These are phyloP conservation scores for Riparia riparia DNA, from an alignment of 2,113 vertebrate genomes.

Conservation along the genomic window DNA sequence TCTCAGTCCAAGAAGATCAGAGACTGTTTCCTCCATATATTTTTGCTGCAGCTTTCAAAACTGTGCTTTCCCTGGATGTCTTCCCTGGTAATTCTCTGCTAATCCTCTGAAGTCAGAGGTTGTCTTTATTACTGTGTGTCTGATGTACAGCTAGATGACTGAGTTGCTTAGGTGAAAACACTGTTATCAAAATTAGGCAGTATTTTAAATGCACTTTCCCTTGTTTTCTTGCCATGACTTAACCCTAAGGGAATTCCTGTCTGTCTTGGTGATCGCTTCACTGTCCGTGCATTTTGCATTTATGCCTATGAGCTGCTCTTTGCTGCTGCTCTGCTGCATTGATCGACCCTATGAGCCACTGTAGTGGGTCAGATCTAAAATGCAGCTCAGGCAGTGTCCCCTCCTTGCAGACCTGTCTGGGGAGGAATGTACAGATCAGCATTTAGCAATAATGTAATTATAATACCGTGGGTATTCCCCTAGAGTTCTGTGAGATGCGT, in stretches of 20 bases:
- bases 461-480: neutral
- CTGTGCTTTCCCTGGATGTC: neutral
- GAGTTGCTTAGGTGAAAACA: neutral
- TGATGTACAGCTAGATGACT: neutral
- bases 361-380: neutral
- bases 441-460: neutral
- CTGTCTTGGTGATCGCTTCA: neutral
- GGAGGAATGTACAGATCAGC: neutral
- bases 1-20: neutral
- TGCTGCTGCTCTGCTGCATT: neutral
- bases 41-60: neutral
- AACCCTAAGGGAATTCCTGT: neutral
- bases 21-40: neutral
- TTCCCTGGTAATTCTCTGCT: neutral
- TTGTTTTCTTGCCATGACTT: neutral
- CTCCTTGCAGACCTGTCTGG: neutral
- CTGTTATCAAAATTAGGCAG: neutral
- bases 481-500: neutral
- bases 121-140: neutral
- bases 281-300: neutral
- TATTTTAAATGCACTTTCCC: neutral
- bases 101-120: neutral
- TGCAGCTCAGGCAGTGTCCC: neutral
- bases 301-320: neutral
- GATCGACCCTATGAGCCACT: accelerated